Percentiles rank a stretch among this genome's conserved stretches.
phyloP scores from a whole-genome alignment of 2,113 vertebrate species.

The Perca flavescens region DNA sequence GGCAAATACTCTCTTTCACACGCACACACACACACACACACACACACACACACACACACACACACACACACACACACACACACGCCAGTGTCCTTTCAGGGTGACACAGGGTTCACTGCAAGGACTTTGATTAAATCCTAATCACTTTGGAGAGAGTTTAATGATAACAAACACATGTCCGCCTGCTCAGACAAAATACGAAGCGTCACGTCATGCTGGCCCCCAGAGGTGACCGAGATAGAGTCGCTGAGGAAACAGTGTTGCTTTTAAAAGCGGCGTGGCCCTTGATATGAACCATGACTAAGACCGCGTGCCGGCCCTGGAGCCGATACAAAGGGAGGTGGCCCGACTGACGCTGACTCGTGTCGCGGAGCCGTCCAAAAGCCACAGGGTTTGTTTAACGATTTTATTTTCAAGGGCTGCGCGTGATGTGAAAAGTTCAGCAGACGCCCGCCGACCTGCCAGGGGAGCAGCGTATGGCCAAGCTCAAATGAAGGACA shows the following conservation, averaged over 20 bases:
- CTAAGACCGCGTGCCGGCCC: conserved; percentile 20
- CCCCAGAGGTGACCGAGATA: conserved; percentile 21
- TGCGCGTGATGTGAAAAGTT: conserved; percentile 67
- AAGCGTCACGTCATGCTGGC: conserved; percentile 66
- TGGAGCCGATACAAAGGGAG: conserved; percentile 38
- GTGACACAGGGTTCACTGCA: conserved; percentile 64
- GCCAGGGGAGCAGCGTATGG: conserved; percentile 57
- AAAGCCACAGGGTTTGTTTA: conserved; percentile 53
- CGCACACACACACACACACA: too few species aligned
- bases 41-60: conserved; percentile 7
- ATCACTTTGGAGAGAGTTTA: conserved; percentile 61
- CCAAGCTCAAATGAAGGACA: conserved; percentile 67
- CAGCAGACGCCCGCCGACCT: conserved; percentile 55
- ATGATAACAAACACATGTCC: conserved; percentile 82
- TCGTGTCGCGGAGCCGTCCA: conserved; percentile 44
- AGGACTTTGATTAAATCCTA: conserved; percentile 77
- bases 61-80: conserved; percentile 3
- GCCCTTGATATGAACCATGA: conserved; percentile 52
- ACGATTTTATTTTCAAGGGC: conserved; percentile 54
- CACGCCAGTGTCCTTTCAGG: conserved; percentile 19
- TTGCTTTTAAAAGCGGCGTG: conserved; percentile 23
- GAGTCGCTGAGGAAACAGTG: conserved; percentile 13
- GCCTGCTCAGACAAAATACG: conserved; percentile 46
- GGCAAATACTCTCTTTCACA: neutral
- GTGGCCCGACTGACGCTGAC: conserved; percentile 29